These are phyloP conservation scores for Matsumyia berberina DNA, from an alignment of 2,888 invertebrate genomes.

Conservation along the genomic window DNA sequence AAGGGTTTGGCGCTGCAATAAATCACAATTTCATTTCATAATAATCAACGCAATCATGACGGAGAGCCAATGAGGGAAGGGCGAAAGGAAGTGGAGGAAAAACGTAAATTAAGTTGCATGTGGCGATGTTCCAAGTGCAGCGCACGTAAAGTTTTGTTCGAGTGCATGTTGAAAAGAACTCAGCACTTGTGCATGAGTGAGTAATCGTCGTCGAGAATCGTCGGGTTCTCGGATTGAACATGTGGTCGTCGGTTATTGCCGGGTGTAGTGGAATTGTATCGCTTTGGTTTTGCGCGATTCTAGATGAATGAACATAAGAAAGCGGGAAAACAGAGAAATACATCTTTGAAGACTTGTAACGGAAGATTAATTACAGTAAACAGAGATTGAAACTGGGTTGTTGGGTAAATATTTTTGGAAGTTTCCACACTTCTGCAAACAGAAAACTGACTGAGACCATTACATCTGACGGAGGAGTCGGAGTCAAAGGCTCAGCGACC, in stretches of 20 bases:
- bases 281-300: slow-evolving; percentile 38
- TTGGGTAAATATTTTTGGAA: too few relatives aligned
- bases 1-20: slow-evolving; percentile 74
- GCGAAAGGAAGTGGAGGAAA: not conserved
- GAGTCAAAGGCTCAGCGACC: too few relatives aligned
- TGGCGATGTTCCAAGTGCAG: slow-evolving; percentile 60
- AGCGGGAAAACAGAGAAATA: slow-evolving; percentile 26
- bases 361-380: too few relatives aligned
- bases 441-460: too few relatives aligned
- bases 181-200: slow-evolving; percentile 15
- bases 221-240: slow-evolving; percentile 5
- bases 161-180: slow-evolving; percentile 67
- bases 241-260: slow-evolving; percentile 47
- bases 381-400: too few relatives aligned
- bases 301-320: slow-evolving; percentile 37
- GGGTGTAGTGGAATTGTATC: slow-evolving; percentile 14
- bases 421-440: too few relatives aligned
- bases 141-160: slow-evolving; percentile 43
- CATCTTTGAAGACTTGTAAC: too few relatives aligned
- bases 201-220: slow-evolving; percentile 50
- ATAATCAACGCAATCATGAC: slow-evolving; percentile 60
- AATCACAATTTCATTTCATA: slow-evolving; percentile 75
- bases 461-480: too few relatives aligned
- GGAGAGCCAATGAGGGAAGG: not conserved
- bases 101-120: slow-evolving; percentile 59